Conservation (phyloP, 2,113 vertebrate species). For the Sorex araneus region DNA sequence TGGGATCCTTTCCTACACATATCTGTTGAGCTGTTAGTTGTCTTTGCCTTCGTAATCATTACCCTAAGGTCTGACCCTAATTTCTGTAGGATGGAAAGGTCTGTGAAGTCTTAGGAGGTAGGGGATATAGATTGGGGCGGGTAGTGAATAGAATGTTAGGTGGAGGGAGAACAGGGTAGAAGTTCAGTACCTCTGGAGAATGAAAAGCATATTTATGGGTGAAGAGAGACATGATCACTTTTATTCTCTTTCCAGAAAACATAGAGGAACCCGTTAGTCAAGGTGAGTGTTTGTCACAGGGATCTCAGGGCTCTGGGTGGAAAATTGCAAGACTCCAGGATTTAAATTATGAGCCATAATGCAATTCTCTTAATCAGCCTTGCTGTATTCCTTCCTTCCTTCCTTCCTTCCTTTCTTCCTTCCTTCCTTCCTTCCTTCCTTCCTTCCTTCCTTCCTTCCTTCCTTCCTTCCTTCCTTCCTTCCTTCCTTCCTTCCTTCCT, state of each 20-base stretch:
- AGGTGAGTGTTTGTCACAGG: slow-evolving; percentile 24
- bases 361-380: neutral
- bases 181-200: neutral
- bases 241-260: slow-evolving; percentile 53
- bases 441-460: too few relatives aligned
- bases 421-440: too few relatives aligned
- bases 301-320: neutral
- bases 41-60: neutral
- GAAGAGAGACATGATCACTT: neutral
- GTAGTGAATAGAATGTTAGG: too few relatives aligned
- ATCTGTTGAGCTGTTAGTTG: accelerated
- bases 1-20: too few relatives aligned
- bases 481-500: too few relatives aligned
- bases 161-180: accelerated
- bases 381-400: neutral
- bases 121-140: accelerated
- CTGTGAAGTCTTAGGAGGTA: neutral
- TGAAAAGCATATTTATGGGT: neutral
- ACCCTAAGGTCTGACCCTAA: too few relatives aligned
- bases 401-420: too few relatives aligned
- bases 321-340: too few relatives aligned
- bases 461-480: too few relatives aligned
- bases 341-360: too few relatives aligned
- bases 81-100: neutral
- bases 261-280: accelerated